A percentile compares a stretch with the other conserved stretches of the same genome.
phyloP scores from a whole-genome alignment of 2,113 vertebrate genomes.

The Melanerpes aurifrons region DNA sequence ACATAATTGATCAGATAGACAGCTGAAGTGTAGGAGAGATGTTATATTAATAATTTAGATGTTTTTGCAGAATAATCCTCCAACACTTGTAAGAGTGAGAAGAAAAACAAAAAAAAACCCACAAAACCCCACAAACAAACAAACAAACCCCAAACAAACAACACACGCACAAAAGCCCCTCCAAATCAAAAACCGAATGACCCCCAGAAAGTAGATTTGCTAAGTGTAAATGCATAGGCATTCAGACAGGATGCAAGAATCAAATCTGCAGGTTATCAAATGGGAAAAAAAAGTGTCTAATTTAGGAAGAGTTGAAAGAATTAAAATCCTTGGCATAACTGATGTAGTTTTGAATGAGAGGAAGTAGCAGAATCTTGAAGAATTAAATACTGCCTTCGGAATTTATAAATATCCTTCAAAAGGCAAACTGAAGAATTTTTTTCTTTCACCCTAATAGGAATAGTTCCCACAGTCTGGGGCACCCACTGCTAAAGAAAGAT shows the following conservation, averaged over 20 bases:
- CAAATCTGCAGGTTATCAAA: not conserved
- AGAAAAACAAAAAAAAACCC: not conserved
- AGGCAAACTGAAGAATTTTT: not conserved
- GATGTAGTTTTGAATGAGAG: not conserved
- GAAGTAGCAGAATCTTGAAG: not conserved
- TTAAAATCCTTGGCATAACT: not conserved
- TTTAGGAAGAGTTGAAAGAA: not conserved
- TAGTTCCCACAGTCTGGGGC: not conserved
- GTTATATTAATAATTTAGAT: conserved; percentile 14
- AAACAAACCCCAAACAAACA: too few relatives aligned
- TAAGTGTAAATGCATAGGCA: not conserved
- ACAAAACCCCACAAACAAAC: too few relatives aligned
- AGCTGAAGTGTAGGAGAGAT: not conserved
- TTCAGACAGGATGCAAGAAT: not conserved
- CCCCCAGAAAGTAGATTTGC: not conserved
- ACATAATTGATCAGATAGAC: not conserved
- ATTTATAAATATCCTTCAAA: not conserved
- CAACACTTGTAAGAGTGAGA: not conserved
- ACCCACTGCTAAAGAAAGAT: not conserved
- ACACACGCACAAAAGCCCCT: not conserved
- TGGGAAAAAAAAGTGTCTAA: not conserved
- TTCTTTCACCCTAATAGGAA: not conserved
- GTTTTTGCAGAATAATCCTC: not conserved
- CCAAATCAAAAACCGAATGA: too few relatives aligned
- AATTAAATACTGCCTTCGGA: not conserved